phyloP scores from a whole-genome alignment of 2,113 vertebrate species.

The Ginglymostoma cirratum region DNA sequence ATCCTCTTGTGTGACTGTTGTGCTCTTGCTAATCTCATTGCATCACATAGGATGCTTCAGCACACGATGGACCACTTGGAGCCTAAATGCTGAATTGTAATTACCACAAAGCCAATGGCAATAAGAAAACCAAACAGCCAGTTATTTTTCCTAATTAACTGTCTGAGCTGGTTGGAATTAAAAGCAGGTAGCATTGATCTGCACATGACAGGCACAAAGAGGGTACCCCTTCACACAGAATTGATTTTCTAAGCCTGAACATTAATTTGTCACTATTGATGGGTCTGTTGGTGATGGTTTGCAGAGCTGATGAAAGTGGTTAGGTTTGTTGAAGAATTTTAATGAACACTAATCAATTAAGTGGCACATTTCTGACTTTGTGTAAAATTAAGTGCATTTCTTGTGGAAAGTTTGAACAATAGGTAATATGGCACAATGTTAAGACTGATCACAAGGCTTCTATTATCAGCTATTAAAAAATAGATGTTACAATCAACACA shows the following conservation, averaged over 20 bases:
- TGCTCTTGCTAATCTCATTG: not conserved
- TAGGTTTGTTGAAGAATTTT: slow-evolving; percentile 36
- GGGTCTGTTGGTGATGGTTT: not conserved
- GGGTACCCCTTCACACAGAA: not conserved
- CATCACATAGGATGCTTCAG: not conserved
- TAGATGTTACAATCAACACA: not conserved
- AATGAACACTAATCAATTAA: slow-evolving; percentile 39
- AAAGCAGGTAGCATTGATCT: slow-evolving; percentile 53
- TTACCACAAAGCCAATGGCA: slow-evolving; percentile 25
- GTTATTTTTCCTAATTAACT: slow-evolving; percentile 52
- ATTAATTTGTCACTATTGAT: slow-evolving; percentile 22
- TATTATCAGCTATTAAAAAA: not conserved
- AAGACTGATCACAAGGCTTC: not conserved
- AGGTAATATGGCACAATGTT: not conserved
- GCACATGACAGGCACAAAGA: slow-evolving; percentile 49
- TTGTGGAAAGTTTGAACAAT: not conserved
- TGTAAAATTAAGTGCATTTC: not conserved
- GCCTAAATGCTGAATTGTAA: slow-evolving; percentile 12
- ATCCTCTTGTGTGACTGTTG: not conserved
- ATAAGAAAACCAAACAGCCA: slow-evolving; percentile 26
- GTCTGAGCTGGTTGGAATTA: slow-evolving; percentile 45
- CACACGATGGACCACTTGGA: not conserved
- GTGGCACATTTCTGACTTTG: not conserved
- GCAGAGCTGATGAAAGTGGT: slow-evolving; percentile 8
- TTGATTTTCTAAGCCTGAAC: slow-evolving; percentile 22